These are phyloP conservation scores for Dascillus cervinus DNA, from an alignment of 2,888 invertebrate species.

Conservation along the genomic window DNA sequence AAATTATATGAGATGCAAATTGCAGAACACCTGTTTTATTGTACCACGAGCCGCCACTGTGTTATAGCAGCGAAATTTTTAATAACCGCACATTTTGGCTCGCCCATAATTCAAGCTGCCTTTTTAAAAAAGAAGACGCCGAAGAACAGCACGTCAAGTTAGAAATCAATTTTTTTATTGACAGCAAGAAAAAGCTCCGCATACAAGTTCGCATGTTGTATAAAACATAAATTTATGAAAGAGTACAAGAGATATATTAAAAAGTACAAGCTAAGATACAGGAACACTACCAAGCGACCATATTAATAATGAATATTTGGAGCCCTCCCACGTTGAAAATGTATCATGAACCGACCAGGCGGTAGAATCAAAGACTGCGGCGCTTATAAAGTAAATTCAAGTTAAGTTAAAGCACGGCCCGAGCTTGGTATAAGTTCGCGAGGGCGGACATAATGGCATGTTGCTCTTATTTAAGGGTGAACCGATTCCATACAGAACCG, in stretches of 20 bases:
- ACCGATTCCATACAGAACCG: constrained; percentile 12
- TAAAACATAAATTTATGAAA: constrained; percentile 22
- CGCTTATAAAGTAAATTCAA: constrained; percentile 21
- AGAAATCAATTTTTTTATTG: neutral
- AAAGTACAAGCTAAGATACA: constrained; percentile 19
- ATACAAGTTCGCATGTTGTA: constrained; percentile 5
- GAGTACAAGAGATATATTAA: constrained; percentile 20
- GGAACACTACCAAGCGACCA: constrained; percentile 23
- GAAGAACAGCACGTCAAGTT: neutral
- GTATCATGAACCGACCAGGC: constrained; percentile 29
- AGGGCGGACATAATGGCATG: constrained; percentile 15
- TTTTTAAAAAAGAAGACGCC: too few species aligned
- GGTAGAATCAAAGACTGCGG: constrained; percentile 28
- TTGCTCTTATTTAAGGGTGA: constrained; percentile 16
- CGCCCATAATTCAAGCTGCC: too few species aligned
- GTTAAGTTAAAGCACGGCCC: constrained; percentile 14
- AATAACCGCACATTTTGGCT: too few species aligned
- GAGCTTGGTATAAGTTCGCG: constrained; percentile 11
- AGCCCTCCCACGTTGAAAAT: constrained; percentile 38
- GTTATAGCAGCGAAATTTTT: too few species aligned
- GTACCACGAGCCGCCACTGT: too few species aligned
- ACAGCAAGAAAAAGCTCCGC: neutral
- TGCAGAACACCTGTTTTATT: too few species aligned
- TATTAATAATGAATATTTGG: constrained; percentile 32
- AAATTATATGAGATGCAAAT: too few species aligned